Evolutionary conservation across 2,888 invertebrate species (phyloP).

Genomic region (Tiliacea aurago): DNA sequence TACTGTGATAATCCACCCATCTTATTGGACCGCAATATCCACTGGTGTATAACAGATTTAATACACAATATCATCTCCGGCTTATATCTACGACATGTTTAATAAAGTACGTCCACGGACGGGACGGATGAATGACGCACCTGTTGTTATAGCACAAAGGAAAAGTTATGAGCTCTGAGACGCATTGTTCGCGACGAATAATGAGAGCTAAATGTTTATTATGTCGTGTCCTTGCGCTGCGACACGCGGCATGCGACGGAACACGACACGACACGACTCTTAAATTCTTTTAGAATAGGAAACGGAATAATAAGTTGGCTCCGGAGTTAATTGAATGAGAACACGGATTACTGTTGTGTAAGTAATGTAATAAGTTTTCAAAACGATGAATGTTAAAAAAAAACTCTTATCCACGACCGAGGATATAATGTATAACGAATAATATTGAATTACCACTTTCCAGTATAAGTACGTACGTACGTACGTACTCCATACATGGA

Average conservation of each 20-base stretch:
- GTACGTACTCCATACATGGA: conserved; percentile 18
- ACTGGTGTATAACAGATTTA: conserved; percentile 33
- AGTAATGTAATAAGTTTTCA: conserved; percentile 51
- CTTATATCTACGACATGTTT: conserved; percentile 47
- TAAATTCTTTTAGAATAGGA: conserved; percentile 28
- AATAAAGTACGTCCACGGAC: conserved; percentile 52
- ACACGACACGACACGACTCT: conserved; percentile 5
- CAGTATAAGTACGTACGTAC: too few relatives aligned
- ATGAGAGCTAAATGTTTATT: conserved; percentile 61
- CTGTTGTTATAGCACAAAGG: conserved; percentile 60
- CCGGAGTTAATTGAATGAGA: conserved; percentile 46
- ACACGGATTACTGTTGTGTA: conserved; percentile 38
- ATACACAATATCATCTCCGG: conserved; percentile 45
- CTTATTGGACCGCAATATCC: conserved; percentile 43
- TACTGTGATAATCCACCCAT: conserved; percentile 35
- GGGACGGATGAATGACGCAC: conserved; percentile 47
- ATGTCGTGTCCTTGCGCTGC: conserved; percentile 27
- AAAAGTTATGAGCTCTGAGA: conserved; percentile 58
- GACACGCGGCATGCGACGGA: neutral
- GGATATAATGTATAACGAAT: conserved; percentile 17
- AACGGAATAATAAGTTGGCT: conserved; percentile 29
- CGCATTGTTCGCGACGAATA: conserved; percentile 58
- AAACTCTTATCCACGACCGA: neutral
- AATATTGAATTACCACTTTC: conserved; percentile 26
- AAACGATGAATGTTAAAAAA: conserved; percentile 15